Conservation (phyloP, 2,113 vertebrate genomes). For the Crotalus viridis region DNA sequence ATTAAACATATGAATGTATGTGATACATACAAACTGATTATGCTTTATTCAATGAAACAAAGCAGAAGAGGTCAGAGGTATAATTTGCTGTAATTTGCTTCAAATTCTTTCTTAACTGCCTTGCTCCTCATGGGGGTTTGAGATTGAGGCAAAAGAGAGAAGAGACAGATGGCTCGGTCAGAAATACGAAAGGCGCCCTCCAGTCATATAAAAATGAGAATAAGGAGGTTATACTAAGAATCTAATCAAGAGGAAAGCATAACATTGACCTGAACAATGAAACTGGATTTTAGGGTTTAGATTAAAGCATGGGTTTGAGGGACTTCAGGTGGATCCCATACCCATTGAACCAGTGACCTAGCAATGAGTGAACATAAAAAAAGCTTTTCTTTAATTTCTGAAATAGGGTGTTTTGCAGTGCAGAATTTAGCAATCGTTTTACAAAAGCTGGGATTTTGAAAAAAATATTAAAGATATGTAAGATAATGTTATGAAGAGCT, state of each 20-base stretch:
- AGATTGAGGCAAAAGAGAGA: not conserved
- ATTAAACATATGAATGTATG: slow-evolving; percentile 54
- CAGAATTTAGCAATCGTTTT: not conserved
- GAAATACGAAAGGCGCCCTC: slow-evolving; percentile 5
- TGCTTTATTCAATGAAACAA: slow-evolving; percentile 42
- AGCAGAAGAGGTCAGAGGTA: slow-evolving; percentile 14
- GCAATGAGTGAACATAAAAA: not conserved
- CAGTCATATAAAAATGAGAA: not conserved
- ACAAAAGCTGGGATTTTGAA: not conserved
- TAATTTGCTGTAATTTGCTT: not conserved
- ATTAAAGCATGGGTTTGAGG: not conserved
- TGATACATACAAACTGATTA: slow-evolving; percentile 32
- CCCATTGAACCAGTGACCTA: not conserved
- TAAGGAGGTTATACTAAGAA: not conserved
- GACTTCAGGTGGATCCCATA: not conserved
- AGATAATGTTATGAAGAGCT: not conserved
- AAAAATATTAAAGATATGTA: not conserved
- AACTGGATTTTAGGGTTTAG: not conserved
- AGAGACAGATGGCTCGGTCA: not conserved
- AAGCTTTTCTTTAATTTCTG: not conserved
- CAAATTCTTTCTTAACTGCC: not conserved
- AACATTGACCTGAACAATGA: not conserved
- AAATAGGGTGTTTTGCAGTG: not conserved
- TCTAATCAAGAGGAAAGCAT: not conserved
- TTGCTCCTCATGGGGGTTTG: slow-evolving; percentile 3